A percentile compares a stretch with the other conserved stretches of the same genome.
Conservation (phyloP, 2,888 invertebrate genomes). For the Pogonocherus hispidulus region DNA sequence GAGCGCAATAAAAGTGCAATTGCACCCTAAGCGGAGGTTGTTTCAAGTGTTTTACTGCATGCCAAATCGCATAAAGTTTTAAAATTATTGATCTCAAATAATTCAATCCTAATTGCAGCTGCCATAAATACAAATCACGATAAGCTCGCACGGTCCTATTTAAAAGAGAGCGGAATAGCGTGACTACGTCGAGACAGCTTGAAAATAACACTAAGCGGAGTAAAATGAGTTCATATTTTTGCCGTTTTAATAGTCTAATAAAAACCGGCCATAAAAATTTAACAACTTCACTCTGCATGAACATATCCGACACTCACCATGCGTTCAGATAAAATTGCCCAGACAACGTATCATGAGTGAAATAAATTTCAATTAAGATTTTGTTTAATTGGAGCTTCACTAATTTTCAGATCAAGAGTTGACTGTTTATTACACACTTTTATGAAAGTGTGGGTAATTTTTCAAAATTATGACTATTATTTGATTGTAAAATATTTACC, state of each 20-base stretch:
- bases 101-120: constrained; percentile 40
- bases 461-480: no score
- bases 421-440: background rate
- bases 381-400: constrained; percentile 24
- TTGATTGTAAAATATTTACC: no score
- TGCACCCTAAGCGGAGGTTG: background rate
- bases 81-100: constrained; percentile 43
- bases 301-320: constrained; percentile 9
- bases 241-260: constrained; percentile 48
- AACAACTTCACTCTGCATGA: constrained; percentile 37
- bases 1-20: constrained; percentile 1
- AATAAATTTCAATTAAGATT: constrained; percentile 43
- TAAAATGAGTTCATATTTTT: constrained; percentile 48
- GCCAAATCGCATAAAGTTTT: background rate
- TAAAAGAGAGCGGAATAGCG: constrained; percentile 45
- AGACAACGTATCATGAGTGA: constrained; percentile 33
- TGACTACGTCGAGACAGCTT: constrained; percentile 46
- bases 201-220: constrained; percentile 45
- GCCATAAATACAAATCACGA: constrained; percentile 44
- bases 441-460: no score
- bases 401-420: constrained; percentile 19
- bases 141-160: constrained; percentile 29
- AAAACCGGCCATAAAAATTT: constrained; percentile 48
- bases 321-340: constrained; percentile 8
- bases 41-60: background rate